These are phyloP conservation scores for Aptenodytes patagonicus DNA, from an alignment of 2,113 vertebrate genomes.

Conservation along the genomic window DNA sequence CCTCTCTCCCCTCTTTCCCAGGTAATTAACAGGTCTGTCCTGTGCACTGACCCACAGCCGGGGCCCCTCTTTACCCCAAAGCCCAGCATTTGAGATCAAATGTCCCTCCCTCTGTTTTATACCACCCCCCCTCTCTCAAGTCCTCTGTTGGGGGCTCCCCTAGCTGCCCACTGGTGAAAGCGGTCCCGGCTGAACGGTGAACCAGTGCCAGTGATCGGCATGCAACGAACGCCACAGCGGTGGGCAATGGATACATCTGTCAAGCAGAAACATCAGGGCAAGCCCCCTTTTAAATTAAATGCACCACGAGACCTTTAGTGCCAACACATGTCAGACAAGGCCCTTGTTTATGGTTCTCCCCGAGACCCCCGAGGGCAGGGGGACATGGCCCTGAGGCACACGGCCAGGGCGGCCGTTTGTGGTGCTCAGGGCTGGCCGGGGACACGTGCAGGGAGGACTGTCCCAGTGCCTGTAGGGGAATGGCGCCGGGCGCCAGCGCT, in stretches of 20 bases:
- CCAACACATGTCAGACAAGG: neutral
- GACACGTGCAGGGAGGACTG: too few species aligned
- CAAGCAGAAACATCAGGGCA: neutral
- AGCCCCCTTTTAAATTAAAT: neutral
- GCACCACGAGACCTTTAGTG: neutral
- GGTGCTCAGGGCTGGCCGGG: neutral
- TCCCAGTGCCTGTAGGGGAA: neutral
- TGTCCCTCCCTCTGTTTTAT: neutral
- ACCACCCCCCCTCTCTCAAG: neutral
- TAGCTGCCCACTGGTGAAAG: neutral
- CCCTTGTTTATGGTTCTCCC: too few species aligned
- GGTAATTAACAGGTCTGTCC: neutral
- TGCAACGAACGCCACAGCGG: neutral
- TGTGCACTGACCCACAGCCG: neutral
- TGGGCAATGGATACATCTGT: neutral
- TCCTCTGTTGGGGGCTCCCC: neutral
- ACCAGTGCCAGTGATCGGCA: neutral
- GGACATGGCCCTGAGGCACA: too few species aligned
- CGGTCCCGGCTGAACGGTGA: neutral
- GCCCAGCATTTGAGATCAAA: too few species aligned
- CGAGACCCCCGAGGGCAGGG: neutral
- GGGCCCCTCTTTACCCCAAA: neutral
- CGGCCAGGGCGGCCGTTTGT: too few species aligned
- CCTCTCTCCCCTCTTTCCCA: neutral
- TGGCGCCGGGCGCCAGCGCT: too few species aligned